A percentile compares a stretch with the other conserved stretches of the same genome.
These are phyloP conservation scores for Mesitornis unicolor DNA, from an alignment of 2,113 vertebrate species.

Conservation along the genomic window DNA sequence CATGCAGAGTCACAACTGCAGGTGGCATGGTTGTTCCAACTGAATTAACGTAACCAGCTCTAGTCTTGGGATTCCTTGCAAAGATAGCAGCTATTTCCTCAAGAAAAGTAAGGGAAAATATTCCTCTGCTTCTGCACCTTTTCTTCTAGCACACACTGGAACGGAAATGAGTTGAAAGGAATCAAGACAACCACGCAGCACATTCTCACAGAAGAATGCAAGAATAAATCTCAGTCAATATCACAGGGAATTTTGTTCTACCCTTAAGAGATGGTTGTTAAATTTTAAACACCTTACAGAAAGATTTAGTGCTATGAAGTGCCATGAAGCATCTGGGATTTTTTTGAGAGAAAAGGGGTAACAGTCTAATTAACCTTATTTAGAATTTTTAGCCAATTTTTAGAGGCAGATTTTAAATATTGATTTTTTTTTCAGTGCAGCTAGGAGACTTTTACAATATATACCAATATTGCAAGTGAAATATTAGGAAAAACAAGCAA, in stretches of 20 bases:
- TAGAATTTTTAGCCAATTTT: background rate
- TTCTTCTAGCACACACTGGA: background rate
- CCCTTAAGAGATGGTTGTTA: fast-evolving
- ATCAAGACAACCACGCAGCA: fast-evolving
- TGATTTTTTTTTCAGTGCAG: background rate
- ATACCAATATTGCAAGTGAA: background rate
- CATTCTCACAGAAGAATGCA: background rate
- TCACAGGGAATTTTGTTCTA: background rate
- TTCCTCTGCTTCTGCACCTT: background rate
- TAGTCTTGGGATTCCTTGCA: background rate
- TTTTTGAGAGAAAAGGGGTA: background rate
- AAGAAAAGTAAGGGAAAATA: background rate
- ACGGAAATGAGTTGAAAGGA: background rate
- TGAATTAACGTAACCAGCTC: conserved; percentile 2
- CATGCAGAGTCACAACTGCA: conserved; percentile 44
- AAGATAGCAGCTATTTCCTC: background rate
- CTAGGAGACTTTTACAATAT: background rate
- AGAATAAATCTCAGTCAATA: background rate
- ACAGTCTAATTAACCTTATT: background rate
- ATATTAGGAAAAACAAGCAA: background rate
- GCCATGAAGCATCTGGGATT: too few relatives aligned
- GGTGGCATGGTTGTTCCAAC: conserved; percentile 57
- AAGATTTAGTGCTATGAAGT: background rate
- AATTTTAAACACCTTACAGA: background rate
- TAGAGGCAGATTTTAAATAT: background rate